Percentiles rank a stretch among this genome's conserved stretches.
phyloP scores from a whole-genome alignment of 2,888 invertebrate genomes.

The Netelia virgata region DNA sequence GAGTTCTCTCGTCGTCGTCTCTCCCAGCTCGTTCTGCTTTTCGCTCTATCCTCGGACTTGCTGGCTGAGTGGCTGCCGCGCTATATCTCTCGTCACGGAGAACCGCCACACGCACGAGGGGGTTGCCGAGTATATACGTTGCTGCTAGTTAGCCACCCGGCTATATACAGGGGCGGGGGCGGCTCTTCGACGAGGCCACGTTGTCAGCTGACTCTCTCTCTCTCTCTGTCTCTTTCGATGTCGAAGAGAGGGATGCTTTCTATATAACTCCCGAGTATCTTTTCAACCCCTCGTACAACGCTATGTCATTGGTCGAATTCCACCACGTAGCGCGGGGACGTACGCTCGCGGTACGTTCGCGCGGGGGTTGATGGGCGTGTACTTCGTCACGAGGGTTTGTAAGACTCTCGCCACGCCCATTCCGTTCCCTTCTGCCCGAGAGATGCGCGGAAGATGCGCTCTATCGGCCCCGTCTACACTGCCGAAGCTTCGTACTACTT shows the following conservation, averaged over 20 bases:
- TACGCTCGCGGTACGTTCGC: slow-evolving; percentile 65
- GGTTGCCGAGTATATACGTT: slow-evolving; percentile 37
- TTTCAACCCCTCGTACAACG: slow-evolving; percentile 71
- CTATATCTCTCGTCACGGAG: slow-evolving; percentile 69
- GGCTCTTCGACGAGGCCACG: slow-evolving; percentile 79
- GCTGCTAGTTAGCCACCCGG: slow-evolving; percentile 80
- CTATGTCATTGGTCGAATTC: slow-evolving; percentile 82
- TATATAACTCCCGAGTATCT: slow-evolving; percentile 9
- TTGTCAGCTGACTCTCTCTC: slow-evolving; percentile 79
- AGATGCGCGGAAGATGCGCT: slow-evolving; percentile 49
- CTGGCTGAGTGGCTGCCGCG: slow-evolving; percentile 83
- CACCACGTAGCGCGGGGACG: slow-evolving; percentile 69
- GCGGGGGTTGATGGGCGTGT: slow-evolving; percentile 74
- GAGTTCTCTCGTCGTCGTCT: slow-evolving; percentile 8
- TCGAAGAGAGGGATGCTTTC: slow-evolving; percentile 9
- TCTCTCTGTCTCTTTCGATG: slow-evolving; percentile 14
- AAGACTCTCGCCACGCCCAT: slow-evolving; percentile 73
- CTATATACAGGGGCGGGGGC: slow-evolving; percentile 75
- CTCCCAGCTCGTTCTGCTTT: slow-evolving; percentile 35
- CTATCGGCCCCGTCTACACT: neutral
- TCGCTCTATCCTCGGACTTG: slow-evolving; percentile 78
- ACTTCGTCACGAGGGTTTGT: slow-evolving; percentile 67
- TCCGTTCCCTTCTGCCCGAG: slow-evolving; percentile 50
- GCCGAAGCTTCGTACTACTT: neutral
- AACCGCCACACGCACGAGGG: slow-evolving; percentile 73